Conservation (phyloP, 35 echinoderm and acorn worm species). For the Ptychodera flava region DNA sequence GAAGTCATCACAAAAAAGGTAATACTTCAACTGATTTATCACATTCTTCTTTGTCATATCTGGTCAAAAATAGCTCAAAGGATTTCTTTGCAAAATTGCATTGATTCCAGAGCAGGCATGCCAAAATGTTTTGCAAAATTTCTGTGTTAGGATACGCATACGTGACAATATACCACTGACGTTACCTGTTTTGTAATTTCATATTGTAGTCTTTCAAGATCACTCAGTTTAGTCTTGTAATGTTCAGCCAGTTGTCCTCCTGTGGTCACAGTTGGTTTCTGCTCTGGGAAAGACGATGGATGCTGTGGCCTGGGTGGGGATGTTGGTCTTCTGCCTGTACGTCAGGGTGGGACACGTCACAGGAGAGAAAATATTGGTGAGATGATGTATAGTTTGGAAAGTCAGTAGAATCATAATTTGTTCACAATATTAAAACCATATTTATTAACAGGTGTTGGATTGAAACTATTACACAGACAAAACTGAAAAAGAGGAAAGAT, state of each 20-base stretch:
- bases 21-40: not conserved
- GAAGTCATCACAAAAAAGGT: not conserved
- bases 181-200: constrained; percentile 77
- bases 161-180: not conserved
- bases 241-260: constrained; percentile 38
- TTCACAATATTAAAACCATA: not conserved
- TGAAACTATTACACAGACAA: no score
- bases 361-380: not conserved
- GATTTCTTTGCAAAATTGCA: not conserved
- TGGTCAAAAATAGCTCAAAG: not conserved
- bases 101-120: no score
- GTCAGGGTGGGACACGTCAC: not conserved
- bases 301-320: not conserved
- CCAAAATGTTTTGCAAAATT: no score
- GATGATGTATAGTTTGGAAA: not conserved
- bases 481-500: no score
- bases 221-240: constrained; percentile 48
- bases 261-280: constrained; percentile 5
- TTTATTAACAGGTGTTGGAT: no score
- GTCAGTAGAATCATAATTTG: not conserved
- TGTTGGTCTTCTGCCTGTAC: not conserved
- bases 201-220: constrained; percentile 86
- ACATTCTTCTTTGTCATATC: not conserved
- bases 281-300: not conserved
- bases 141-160: not conserved